These are phyloP conservation scores for Myotis daubentonii DNA, from an alignment of 2,797 vertebrate species.

Conservation along the genomic window DNA sequence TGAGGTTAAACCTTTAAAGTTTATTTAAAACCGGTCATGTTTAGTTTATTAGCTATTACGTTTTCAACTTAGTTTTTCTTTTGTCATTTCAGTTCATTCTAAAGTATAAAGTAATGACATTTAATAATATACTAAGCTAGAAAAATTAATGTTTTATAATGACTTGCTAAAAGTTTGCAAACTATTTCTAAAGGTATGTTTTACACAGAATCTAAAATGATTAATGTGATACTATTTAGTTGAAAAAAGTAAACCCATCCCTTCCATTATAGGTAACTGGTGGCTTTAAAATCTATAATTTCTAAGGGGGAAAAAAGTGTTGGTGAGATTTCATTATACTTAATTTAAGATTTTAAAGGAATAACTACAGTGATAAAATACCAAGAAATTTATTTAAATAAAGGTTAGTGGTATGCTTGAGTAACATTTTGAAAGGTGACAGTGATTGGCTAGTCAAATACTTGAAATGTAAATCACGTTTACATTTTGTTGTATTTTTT, in stretches of 20 bases:
- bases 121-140: slow-evolving; percentile 37
- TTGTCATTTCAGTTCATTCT: slow-evolving; percentile 25
- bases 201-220: slow-evolving; percentile 24
- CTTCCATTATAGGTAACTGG: not conserved
- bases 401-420: not conserved
- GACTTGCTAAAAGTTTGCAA: slow-evolving; percentile 6
- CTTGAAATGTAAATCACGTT: not conserved
- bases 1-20: not conserved
- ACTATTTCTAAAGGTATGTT: slow-evolving; percentile 3
- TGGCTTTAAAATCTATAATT: slow-evolving; percentile 34
- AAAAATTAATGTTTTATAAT: slow-evolving; percentile 46
- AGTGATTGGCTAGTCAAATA: slow-evolving; percentile 21
- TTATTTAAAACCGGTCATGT: slow-evolving; percentile 1
- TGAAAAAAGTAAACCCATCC: not conserved
- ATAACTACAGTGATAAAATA: not conserved
- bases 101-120: slow-evolving; percentile 18
- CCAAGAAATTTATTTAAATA: not conserved
- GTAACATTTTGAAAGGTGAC: slow-evolving; percentile 42
- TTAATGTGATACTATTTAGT: not conserved
- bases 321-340: slow-evolving; percentile 30
- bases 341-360: slow-evolving; percentile 27
- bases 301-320: not conserved
- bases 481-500: slow-evolving; percentile 17
- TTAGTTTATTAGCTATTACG: slow-evolving; percentile 4
- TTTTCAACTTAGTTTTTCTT: slow-evolving; percentile 25